These are phyloP conservation scores for Chionoecetes opilio DNA, from an alignment of 1,140 invertebrate species.

Conservation along the genomic window DNA sequence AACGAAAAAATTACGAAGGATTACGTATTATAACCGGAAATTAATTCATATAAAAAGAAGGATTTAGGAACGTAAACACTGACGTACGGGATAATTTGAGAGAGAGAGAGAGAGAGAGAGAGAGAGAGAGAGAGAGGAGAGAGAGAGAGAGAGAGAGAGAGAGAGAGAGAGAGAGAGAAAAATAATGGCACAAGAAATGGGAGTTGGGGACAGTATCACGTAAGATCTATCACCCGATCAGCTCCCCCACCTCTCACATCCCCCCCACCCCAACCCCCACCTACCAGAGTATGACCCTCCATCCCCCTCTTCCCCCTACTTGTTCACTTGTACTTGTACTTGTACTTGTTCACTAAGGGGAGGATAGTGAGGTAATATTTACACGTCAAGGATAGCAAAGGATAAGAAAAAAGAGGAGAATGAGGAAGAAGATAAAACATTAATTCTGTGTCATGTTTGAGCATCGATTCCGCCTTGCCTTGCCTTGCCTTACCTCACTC, in stretches of 20 bases:
- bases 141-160: conserved; percentile 53
- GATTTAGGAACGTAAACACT: too few species aligned
- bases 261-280: too few species aligned
- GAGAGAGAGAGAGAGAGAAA: conserved; percentile 39
- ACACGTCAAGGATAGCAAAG: not conserved
- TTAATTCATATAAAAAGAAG: too few species aligned
- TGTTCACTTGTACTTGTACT: too few species aligned
- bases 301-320: not conserved
- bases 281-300: not conserved
- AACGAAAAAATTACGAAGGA: too few species aligned
- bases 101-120: conserved; percentile 40
- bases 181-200: not conserved
- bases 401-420: not conserved
- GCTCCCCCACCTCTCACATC: too few species aligned
- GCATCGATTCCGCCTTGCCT: not conserved
- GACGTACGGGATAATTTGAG: too few species aligned
- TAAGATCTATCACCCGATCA: too few species aligned
- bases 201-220: too few species aligned
- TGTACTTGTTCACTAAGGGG: not conserved
- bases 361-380: too few species aligned
- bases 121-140: conserved; percentile 40
- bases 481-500: not conserved
- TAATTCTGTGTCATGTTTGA: not conserved
- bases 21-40: too few species aligned
- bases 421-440: not conserved